phyloP scores from a whole-genome alignment of 2,888 invertebrate genomes.

The Mesorhabditis sp. region DNA sequence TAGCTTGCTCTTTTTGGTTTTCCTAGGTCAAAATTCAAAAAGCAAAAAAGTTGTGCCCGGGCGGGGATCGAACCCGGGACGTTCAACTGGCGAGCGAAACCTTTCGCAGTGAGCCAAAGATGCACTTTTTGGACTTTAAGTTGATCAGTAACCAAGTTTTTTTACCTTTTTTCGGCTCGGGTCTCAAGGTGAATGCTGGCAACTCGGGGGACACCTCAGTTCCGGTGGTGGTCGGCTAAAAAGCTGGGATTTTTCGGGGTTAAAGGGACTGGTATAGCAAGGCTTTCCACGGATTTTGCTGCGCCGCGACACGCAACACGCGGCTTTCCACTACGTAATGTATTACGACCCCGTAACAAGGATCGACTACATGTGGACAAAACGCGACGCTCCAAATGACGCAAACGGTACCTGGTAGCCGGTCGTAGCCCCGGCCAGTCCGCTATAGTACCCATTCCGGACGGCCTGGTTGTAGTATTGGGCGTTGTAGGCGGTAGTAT shows the following conservation, averaged over 20 bases:
- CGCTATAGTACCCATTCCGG: slow-evolving; percentile 17
- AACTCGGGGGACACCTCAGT: slow-evolving; percentile 8
- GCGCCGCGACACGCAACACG: no score
- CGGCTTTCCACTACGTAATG: no score
- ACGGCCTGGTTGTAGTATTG: slow-evolving; percentile 24
- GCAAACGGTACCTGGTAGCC: slow-evolving; percentile 15
- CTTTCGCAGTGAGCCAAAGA: no score
- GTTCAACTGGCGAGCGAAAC: no score
- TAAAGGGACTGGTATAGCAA: neutral
- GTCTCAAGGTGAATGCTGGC: neutral
- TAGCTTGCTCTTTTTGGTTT: no score
- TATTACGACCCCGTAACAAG: no score
- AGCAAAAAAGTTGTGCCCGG: no score
- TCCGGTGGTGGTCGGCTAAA: neutral
- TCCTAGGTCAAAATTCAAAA: no score
- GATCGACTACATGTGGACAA: no score
- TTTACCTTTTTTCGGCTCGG: slow-evolving; percentile 9
- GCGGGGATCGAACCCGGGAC: no score
- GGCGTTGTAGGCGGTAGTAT: slow-evolving; percentile 20
- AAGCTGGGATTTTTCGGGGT: neutral
- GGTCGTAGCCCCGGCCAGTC: slow-evolving; percentile 18
- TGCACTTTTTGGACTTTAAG: no score
- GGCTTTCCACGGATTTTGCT: no score
- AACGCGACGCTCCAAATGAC: neutral
- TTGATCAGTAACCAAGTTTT: neutral